Base-by-base conservation (phyloP, 1,140 invertebrate genomes). In the Heterodera schachtii region DNA sequence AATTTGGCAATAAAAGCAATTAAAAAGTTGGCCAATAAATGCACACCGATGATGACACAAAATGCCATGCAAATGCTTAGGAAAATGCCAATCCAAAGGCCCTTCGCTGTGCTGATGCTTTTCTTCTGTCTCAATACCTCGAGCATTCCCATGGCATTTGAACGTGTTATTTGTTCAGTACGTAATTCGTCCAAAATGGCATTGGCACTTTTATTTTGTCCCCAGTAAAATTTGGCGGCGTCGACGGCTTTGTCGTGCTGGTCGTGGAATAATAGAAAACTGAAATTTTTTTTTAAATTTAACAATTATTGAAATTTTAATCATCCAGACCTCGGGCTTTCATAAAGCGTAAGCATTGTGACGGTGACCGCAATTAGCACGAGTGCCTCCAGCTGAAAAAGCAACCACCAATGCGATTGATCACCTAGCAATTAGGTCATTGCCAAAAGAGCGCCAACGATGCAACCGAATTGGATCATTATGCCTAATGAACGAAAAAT, bases 41-140 rank as follows among this genome's bases (percentile, higher is more conserved):
- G 67, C 41, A 1, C 41, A 69, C 67, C 67, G 7, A 19, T 19
- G 67, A 69, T 69, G n/a, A 1, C 67, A 43, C 67, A 31, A 43
- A 69, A 69, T 19, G 67, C 6, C 67, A 69, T 69, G 67, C 67
- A 69, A 8, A 69, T 7, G 7, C 67, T 19, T 7, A 69, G 16
- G 8, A 69, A 7, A n/a, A 69, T 69, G n/a, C n/a, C 67, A 69
- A 69, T 16, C n/a, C 67, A 43, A n/a, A 69, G 67, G n/a, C 67
- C 67, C 67, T 19, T 69, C n/a, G 8, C 8, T 6, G 67, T 69
- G 67, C 49, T 11, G 11, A 43, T 69, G 67, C 67, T 43, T 8
- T 43, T 43, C 16, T 43, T 69, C 67, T 69, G n/a, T n/a, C 16
- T n/a, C 67, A 8, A 69, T 8, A 69, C 67, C 8, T 8, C n/a